Conservation (phyloP, 2,888 invertebrate species). For the Andrena marginata region DNA sequence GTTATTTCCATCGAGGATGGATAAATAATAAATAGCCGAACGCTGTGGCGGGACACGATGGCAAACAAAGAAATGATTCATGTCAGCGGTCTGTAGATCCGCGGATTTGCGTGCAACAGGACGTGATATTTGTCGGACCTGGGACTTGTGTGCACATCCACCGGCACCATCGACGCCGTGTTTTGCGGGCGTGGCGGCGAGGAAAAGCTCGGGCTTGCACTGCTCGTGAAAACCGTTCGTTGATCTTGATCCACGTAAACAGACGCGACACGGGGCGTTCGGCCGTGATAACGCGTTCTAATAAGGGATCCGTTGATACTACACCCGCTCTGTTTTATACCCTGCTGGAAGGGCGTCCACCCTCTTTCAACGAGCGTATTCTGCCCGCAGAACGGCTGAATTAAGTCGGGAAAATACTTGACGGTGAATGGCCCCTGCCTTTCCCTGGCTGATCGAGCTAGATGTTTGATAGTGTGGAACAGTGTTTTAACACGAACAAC, state of each 20-base stretch:
- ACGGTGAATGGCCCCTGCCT: neutral
- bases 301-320: slow-evolving; percentile 23
- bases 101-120: slow-evolving; percentile 45
- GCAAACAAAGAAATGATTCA: slow-evolving; percentile 54
- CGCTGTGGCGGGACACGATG: neutral
- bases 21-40: slow-evolving; percentile 50
- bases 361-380: slow-evolving; percentile 1
- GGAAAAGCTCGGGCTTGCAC: slow-evolving; percentile 7
- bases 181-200: neutral
- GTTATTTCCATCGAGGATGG: slow-evolving; percentile 20
- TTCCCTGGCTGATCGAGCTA: slow-evolving; percentile 5
- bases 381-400: slow-evolving; percentile 7
- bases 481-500: slow-evolving; percentile 23
- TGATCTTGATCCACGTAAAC: slow-evolving; percentile 36
- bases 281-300: slow-evolving; percentile 15
- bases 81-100: slow-evolving; percentile 31
- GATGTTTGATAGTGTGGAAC: slow-evolving; percentile 29
- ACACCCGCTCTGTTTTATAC: slow-evolving; percentile 16
- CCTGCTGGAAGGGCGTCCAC: neutral
- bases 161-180: neutral
- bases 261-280: slow-evolving; percentile 25
- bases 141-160: neutral
- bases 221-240: slow-evolving; percentile 23
- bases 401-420: slow-evolving; percentile 34
- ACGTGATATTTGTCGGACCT: slow-evolving; percentile 34